Conservation (phyloP, 2,888 invertebrate species). For the Octodonta nipae region DNA sequence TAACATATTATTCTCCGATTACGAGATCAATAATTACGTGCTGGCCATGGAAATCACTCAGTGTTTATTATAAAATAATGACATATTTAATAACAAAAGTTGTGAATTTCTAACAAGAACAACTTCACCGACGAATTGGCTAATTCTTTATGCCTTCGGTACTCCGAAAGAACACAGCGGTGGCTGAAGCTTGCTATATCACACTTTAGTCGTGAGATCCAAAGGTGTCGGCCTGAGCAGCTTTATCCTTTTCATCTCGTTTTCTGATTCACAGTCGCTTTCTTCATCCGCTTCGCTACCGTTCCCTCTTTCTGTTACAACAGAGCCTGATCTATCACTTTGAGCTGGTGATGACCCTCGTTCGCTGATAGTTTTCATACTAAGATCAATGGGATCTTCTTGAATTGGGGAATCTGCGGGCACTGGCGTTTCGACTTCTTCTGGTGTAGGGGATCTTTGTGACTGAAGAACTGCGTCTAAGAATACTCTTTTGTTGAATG, state of each 20-base stretch:
- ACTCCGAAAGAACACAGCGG: constrained; percentile 12
- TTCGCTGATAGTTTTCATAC: constrained; percentile 55
- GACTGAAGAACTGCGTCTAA: constrained; percentile 63
- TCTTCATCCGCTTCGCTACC: constrained; percentile 42
- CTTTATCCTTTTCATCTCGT: constrained; percentile 35
- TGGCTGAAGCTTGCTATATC: constrained; percentile 31
- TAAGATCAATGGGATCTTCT: constrained; percentile 69
- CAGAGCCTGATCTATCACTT: constrained; percentile 27
- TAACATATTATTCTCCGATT: too few species aligned
- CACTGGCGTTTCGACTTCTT: constrained; percentile 17
- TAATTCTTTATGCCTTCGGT: too few species aligned
- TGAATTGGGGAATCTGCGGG: constrained; percentile 38
- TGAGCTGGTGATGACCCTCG: constrained; percentile 30
- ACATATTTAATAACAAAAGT: too few species aligned
- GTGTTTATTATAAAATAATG: too few species aligned
- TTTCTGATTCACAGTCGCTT: constrained; percentile 38
- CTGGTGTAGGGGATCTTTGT: constrained; percentile 42
- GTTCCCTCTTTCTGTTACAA: constrained; percentile 18
- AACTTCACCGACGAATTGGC: too few species aligned
- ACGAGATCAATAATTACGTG: too few species aligned
- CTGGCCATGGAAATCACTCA: too few species aligned
- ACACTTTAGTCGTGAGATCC: constrained; percentile 59
- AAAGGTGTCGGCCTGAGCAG: constrained; percentile 40
- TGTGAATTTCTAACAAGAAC: too few species aligned
- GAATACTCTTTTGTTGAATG: constrained; percentile 57